Evolutionary conservation across 2,113 vertebrate genomes (phyloP), one percentile per base, ranked within the genome.

Genomic region (Lanius ludovicianus): DNA sequence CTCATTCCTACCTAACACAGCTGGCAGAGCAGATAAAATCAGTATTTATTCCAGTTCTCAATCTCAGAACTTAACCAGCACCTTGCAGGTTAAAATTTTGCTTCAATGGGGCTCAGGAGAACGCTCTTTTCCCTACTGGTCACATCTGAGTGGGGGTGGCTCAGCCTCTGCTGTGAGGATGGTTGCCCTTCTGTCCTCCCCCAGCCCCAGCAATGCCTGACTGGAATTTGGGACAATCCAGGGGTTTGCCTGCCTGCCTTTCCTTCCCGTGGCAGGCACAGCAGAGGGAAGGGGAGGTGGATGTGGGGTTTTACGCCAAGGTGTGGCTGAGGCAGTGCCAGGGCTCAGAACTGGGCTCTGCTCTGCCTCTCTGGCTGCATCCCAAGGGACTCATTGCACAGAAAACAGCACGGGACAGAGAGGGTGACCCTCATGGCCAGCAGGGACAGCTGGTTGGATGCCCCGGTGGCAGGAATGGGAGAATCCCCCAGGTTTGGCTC

Each of bases 211-310:
- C 15, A 21, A 2, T 15, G 39, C 39, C 39, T 23, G 46, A 7
- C 16, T 46, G 35, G 28, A 16, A 2, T 49, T 13, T 16, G 62
- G 10, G 4, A 3, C 2, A 3, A 2, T 21, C 21, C 19, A 14
- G n/a, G 22, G 53, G 1, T 64, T 44, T 41, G 1, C 42, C 15
- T 6, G 19, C 52, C 35, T 77, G 42, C 8, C 0, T 62, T 23
- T 19, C 46, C n/a, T 14, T 31, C 39, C 39, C 4, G 0, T 1
- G n/a, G 24, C 12, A 8, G 33, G 13, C 55, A 41, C 2, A 30
- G 41, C 37, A 30, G 47, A 49, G 25, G 20, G 20, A 25, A 20
- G 12, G 68, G 49, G 39, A 4, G 15, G 33, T 19, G 56, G 24
- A 1, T 24, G 4, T 13, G 28, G 2, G 11, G 41, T 6, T 76